Conservation (phyloP, 92 coral and sea anemone species). For the Umimayanthus kanabou region DNA sequence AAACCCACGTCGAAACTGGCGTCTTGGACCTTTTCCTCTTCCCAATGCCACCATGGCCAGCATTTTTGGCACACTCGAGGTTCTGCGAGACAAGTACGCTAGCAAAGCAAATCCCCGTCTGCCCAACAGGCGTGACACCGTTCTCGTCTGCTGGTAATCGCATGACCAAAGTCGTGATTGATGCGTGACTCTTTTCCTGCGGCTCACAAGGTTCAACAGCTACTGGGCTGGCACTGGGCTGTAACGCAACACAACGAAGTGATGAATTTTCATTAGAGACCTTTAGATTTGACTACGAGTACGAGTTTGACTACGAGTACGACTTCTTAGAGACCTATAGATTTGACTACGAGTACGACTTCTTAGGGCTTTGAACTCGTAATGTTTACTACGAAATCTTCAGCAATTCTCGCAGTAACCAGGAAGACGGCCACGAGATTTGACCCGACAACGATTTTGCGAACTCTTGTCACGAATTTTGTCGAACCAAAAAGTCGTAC, state of each 20-base stretch:
- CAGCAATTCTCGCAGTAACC: too few species aligned
- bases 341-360: too few species aligned
- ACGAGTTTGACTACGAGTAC: too few species aligned
- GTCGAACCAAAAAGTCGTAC: too few species aligned
- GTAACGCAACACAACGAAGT: not conserved
- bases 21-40: conserved; percentile 19
- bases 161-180: conserved; percentile 62
- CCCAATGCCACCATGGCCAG: not conserved
- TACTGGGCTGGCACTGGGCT: conserved; percentile 54
- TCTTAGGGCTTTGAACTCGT: too few species aligned
- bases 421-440: too few species aligned
- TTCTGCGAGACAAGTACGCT: conserved; percentile 59
- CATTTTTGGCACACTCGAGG: conserved; percentile 7
- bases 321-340: too few species aligned
- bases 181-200: conserved; percentile 49
- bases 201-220: conserved; percentile 69
- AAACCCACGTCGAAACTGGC: conserved; percentile 38
- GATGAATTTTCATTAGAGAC: too few species aligned
- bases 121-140: conserved; percentile 73
- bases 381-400: too few species aligned
- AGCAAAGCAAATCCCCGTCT: conserved; percentile 71
- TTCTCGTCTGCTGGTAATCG: conserved; percentile 58
- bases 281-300: too few species aligned
- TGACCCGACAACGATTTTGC: too few species aligned
- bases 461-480: too few species aligned